Base-by-base conservation (phyloP, 1,140 invertebrate species). In the Mercenaria mercenaria region DNA sequence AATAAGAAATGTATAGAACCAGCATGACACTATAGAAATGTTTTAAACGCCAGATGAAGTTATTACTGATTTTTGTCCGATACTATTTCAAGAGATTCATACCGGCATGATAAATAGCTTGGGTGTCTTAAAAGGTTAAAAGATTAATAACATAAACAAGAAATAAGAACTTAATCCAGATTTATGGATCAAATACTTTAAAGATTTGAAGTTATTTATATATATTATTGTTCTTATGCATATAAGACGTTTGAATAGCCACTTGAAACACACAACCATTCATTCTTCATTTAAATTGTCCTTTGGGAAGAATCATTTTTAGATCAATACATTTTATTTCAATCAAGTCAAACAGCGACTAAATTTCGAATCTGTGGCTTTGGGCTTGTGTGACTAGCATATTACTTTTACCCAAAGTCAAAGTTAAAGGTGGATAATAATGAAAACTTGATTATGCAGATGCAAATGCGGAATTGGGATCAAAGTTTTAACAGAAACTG, bases 151-250 rank as follows among this genome's bases (percentile, higher is more conserved):
- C 67, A 39, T 72, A 72, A 72, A 39, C 18, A 37, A 32, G 29
- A 1, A 29, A 32, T 67, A 39, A 37, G 34, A 72, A 72, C 67
- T 72, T 72, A 34, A 72, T 72, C 67, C 67, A 72, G 67, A 72
- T 72, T n/a, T 72, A 72, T 39, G 67, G 67, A 72, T 72, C 39
- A 72, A 72, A 18, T 39, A 72, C 67, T 72, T 72, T 39, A 41
- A 72, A 6, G 67, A 72, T 39, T 72, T 72, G 13, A 39, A 39
- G 29, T 39, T 39, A 72, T 29, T 72, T 20, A 72, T 39, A 41
- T 39, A n/a, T 41, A 39, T 72, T 72, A 26, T 72, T 72, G 67
- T 32, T 37, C 20, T 72, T 32, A 67, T n/a, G 23, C 18, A 20
- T 72, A 0, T 37, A 72, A 39, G 26, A 67, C 8, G 67, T 72